Conservation (phyloP, 2,797 vertebrate genomes). For the Psittacula derbiana region DNA sequence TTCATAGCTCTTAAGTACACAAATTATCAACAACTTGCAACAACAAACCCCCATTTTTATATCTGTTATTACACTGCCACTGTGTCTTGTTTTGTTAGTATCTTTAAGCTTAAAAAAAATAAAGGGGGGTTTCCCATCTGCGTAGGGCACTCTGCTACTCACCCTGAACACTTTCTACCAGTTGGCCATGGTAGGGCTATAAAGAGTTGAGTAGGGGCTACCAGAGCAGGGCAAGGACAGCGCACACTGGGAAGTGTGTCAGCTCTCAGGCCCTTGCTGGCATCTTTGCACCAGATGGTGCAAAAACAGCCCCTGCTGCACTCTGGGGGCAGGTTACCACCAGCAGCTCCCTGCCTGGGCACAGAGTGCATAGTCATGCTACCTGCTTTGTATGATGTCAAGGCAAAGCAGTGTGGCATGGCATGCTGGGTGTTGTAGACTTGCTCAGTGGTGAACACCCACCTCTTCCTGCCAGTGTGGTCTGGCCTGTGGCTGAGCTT, state of each 20-base stretch:
- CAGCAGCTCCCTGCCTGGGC: not conserved
- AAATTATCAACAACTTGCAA: not conserved
- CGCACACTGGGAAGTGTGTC: fast-evolving
- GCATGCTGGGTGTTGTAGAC: not conserved
- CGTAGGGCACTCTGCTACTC: not conserved
- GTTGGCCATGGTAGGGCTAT: fast-evolving
- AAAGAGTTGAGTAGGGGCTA: too few relatives aligned
- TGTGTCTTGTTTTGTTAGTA: not conserved
- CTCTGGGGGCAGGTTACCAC: not conserved
- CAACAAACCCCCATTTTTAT: not conserved
- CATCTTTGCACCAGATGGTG: too few relatives aligned
- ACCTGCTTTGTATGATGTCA: not conserved
- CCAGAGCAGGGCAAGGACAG: fast-evolving
- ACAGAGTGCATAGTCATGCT: not conserved
- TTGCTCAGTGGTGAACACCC: not conserved
- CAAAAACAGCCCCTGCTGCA: too few relatives aligned
- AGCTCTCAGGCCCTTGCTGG: not conserved
- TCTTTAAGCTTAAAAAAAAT: not conserved
- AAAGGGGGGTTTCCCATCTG: not conserved
- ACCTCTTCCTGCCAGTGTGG: too few relatives aligned
- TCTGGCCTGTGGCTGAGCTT: fast-evolving
- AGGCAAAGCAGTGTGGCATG: fast-evolving
- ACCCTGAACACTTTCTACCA: fast-evolving
- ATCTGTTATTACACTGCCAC: not conserved
- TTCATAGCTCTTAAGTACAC: not conserved